These are phyloP conservation scores for Rhynchotus rufescens DNA, from an alignment of 2,797 vertebrate species.

Conservation along the genomic window DNA sequence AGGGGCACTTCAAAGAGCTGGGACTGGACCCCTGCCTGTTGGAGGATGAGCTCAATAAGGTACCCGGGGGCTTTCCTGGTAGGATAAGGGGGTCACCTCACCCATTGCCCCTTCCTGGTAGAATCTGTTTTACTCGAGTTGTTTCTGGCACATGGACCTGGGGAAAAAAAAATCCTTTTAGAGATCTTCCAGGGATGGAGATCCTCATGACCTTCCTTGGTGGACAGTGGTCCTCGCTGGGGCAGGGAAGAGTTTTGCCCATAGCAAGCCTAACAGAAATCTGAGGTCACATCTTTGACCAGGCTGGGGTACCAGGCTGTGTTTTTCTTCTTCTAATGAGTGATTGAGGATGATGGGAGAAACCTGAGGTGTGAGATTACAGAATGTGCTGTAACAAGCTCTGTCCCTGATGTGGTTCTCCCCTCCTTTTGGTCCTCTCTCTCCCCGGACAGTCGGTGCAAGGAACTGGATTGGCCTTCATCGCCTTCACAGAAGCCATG, in stretches of 20 bases:
- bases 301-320: background rate
- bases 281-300: background rate
- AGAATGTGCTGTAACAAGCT: background rate
- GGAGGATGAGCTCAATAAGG: constrained; percentile 95
- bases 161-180: background rate
- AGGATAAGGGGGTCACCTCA: background rate
- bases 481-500: constrained; percentile 97
- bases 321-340: background rate
- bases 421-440: background rate
- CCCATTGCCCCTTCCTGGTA: background rate
- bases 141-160: rapidly evolving
- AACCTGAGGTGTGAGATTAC: too few relatives aligned
- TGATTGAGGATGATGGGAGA: background rate
- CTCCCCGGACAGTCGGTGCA: constrained; percentile 87
- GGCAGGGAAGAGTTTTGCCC: background rate
- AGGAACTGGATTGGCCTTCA: constrained; percentile 95
- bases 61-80: background rate
- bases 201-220: background rate
- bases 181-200: background rate
- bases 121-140: background rate
- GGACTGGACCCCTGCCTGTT: constrained; percentile 90
- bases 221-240: background rate
- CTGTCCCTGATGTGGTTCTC: background rate
- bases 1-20: constrained; percentile 85
- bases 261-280: background rate